These are phyloP conservation scores for Pachypeltis micranthus DNA, from an alignment of 1,140 invertebrate genomes.

Conservation along the genomic window DNA sequence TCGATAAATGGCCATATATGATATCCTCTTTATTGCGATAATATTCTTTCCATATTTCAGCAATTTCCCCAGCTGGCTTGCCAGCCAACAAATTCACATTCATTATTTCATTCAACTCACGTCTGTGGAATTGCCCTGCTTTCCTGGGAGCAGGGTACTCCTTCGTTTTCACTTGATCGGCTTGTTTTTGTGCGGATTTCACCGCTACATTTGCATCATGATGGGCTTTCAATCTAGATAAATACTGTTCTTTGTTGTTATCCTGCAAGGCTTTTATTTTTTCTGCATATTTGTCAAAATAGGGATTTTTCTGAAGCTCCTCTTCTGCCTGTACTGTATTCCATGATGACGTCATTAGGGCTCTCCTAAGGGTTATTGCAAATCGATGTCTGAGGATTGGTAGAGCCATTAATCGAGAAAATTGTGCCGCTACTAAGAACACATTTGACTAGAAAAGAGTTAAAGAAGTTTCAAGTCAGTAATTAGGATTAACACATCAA, in stretches of 20 bases:
- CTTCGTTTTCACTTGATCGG: neutral
- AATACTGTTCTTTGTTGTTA: constrained; percentile 60
- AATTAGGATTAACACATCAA: too few species aligned
- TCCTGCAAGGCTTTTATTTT: constrained; percentile 63
- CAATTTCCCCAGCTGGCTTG: constrained; percentile 61
- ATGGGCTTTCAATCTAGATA: constrained; percentile 49
- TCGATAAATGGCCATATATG: constrained; percentile 56
- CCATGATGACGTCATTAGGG: constrained; percentile 15
- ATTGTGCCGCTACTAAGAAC: too few species aligned
- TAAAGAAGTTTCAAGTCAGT: too few species aligned
- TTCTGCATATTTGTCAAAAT: constrained; percentile 66
- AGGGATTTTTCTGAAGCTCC: constrained; percentile 61
- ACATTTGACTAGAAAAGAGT: too few species aligned
- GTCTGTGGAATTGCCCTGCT: constrained; percentile 13
- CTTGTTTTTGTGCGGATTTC: constrained; percentile 29
- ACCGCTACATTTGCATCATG: constrained; percentile 38
- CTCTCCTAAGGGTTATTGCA: too few species aligned
- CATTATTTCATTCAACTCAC: constrained; percentile 56
- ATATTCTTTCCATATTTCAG: constrained; percentile 66
- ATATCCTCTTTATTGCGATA: constrained; percentile 57
- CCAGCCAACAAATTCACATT: constrained; percentile 63
- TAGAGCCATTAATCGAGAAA: too few species aligned
- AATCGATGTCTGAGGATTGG: too few species aligned
- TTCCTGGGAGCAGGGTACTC: neutral
- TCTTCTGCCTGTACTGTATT: constrained; percentile 43